A percentile compares a stretch with the other conserved stretches of the same genome.
phyloP scores from a whole-genome alignment of 2,888 invertebrate genomes.

The Chloroclysta siterata region DNA sequence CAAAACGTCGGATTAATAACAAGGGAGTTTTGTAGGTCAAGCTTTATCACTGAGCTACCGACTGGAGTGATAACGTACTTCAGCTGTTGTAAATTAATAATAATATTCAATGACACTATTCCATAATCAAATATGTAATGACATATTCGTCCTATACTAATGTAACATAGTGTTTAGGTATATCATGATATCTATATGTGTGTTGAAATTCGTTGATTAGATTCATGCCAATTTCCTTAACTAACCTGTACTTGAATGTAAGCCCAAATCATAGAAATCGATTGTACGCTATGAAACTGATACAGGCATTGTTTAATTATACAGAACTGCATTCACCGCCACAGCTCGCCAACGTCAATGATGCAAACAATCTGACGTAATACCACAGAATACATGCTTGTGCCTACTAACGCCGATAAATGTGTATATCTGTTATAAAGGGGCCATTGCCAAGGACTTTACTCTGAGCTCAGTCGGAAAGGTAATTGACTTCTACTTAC shows the following conservation, averaged over 20 bases:
- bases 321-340: constrained; percentile 43
- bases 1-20: constrained; percentile 83
- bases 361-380: constrained; percentile 70
- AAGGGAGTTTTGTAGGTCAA: constrained; percentile 83
- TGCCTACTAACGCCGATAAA: constrained; percentile 60
- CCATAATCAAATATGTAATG: constrained; percentile 9
- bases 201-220: too few species aligned
- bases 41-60: constrained; percentile 66
- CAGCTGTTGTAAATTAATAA: constrained; percentile 18
- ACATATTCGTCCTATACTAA: neutral
- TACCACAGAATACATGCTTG: constrained; percentile 32
- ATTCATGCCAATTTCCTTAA: too few species aligned
- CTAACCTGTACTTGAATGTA: too few species aligned
- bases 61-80: constrained; percentile 40
- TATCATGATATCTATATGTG: too few species aligned
- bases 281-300: constrained; percentile 10
- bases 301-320: constrained; percentile 18
- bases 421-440: constrained; percentile 69
- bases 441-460: constrained; percentile 78
- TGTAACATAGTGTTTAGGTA: neutral
- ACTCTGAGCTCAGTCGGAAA: constrained; percentile 67
- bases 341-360: constrained; percentile 59
- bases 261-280: neutral
- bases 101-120: constrained; percentile 17
- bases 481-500: constrained; percentile 71